Evolutionary conservation across 53 echinoderm and acorn worm genomes (phyloP).

Genomic region (Hippasteria phrygiana): DNA sequence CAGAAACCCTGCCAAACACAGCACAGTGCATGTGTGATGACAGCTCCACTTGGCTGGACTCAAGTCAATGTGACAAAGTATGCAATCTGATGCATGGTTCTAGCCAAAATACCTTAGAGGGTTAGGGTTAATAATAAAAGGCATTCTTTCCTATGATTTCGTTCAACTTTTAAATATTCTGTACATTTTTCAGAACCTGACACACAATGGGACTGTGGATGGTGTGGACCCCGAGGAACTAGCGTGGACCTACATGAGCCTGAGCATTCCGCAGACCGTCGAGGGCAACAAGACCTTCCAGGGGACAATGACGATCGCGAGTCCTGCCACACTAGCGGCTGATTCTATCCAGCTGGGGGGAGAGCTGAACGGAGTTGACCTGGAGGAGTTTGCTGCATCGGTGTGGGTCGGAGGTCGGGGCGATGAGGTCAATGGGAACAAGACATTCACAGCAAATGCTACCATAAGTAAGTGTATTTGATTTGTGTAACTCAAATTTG

Average conservation of each 20-base stretch:
- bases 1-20: too few species aligned
- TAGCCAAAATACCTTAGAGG: too few species aligned
- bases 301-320: constrained; percentile 49
- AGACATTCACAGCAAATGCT: constrained; percentile 73
- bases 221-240: constrained; percentile 75
- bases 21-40: too few species aligned
- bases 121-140: too few species aligned
- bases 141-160: too few species aligned
- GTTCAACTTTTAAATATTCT: too few species aligned
- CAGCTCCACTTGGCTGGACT: too few species aligned
- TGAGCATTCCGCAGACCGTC: constrained; percentile 70
- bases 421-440: constrained; percentile 64
- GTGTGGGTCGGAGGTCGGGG: constrained; percentile 64
- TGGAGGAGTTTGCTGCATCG: constrained; percentile 56
- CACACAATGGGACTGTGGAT: constrained; percentile 69
- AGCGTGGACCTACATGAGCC: constrained; percentile 80
- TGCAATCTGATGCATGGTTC: too few species aligned
- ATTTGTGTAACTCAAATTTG: not conserved
- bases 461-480: constrained; percentile 67
- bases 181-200: constrained; percentile 73
- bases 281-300: constrained; percentile 72
- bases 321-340: constrained; percentile 50
- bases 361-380: constrained; percentile 59
- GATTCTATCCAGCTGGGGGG: constrained; percentile 58
- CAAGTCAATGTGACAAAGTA: too few species aligned